Conservation (phyloP, 2,888 invertebrate genomes). For the Mythimna loreyi region DNA sequence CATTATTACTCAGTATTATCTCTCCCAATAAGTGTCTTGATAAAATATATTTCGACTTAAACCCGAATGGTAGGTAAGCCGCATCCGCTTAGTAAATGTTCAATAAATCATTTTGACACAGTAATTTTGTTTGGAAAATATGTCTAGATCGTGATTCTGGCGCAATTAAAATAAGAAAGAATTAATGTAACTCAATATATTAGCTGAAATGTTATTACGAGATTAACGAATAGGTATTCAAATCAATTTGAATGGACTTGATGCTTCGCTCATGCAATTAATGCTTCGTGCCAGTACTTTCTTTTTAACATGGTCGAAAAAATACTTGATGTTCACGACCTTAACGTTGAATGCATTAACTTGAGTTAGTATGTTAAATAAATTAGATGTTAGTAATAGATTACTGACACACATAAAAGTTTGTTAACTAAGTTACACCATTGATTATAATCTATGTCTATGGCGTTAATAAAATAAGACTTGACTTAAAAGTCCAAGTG, state of each 20-base stretch:
- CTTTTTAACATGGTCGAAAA: constrained; percentile 74
- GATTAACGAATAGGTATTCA: constrained; percentile 81
- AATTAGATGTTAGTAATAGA: constrained; percentile 81
- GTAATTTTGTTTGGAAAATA: constrained; percentile 76
- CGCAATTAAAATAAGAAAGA: constrained; percentile 77
- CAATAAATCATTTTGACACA: constrained; percentile 80
- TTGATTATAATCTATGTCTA: constrained; percentile 3
- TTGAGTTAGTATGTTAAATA: constrained; percentile 80
- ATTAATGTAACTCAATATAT: constrained; percentile 80
- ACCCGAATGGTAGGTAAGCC: constrained; percentile 41
- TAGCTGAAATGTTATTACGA: constrained; percentile 80
- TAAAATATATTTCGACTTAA: constrained; percentile 43
- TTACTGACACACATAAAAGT: constrained; percentile 71
- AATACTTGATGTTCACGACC: constrained; percentile 84
- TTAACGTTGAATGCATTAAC: constrained; percentile 82
- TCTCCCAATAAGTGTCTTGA: constrained; percentile 55
- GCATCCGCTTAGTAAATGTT: constrained; percentile 59
- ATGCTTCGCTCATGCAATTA: constrained; percentile 81
- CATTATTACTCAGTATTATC: constrained; percentile 79
- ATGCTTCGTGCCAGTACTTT: constrained; percentile 83
- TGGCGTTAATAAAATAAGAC: too few relatives aligned
- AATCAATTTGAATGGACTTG: constrained; percentile 85
- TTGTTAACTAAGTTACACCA: constrained; percentile 47
- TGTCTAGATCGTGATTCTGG: constrained; percentile 75
- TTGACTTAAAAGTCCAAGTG: too few relatives aligned